Conservation (phyloP, 2,797 vertebrate species). For the Rhodeus uyekii region DNA sequence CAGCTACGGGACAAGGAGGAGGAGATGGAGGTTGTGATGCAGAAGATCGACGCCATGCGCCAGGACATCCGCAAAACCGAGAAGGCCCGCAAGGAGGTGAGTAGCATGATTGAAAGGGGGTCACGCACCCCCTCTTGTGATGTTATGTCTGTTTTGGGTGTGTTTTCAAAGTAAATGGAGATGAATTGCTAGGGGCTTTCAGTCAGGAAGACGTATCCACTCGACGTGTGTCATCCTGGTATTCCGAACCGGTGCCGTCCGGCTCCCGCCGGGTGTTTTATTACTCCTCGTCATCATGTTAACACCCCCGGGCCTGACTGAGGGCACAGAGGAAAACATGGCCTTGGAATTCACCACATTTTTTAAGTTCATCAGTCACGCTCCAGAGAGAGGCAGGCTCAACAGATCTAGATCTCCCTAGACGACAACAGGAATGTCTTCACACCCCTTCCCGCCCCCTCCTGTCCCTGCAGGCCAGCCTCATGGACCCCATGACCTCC, state of each 20-base stretch:
- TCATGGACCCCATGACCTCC: conserved; percentile 40
- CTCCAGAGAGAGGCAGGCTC: conserved; percentile 29
- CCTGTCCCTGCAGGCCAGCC: conserved; percentile 33
- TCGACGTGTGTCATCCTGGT: not conserved
- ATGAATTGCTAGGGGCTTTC: not conserved
- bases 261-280: conserved; percentile 37
- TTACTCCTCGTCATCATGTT: conserved; percentile 23
- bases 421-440: conserved; percentile 58
- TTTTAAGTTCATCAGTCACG: conserved; percentile 53
- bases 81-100: conserved; percentile 89
- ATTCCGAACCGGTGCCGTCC: not conserved
- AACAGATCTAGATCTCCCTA: conserved; percentile 49
- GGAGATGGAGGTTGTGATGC: conserved; percentile 85
- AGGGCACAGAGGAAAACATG: conserved; percentile 39
- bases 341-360: conserved; percentile 51
- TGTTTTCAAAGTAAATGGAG: conserved; percentile 4
- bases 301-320: conserved; percentile 27
- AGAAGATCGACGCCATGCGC: conserved; percentile 85
- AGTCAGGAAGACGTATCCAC: not conserved
- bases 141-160: conserved; percentile 7
- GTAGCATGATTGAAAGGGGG: conserved; percentile 8
- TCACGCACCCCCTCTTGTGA: not conserved
- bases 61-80: conserved; percentile 90
- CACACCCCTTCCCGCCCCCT: not conserved
- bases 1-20: conserved; percentile 94